Conservation (phyloP, 1,140 invertebrate species). For the Sipha flava region DNA sequence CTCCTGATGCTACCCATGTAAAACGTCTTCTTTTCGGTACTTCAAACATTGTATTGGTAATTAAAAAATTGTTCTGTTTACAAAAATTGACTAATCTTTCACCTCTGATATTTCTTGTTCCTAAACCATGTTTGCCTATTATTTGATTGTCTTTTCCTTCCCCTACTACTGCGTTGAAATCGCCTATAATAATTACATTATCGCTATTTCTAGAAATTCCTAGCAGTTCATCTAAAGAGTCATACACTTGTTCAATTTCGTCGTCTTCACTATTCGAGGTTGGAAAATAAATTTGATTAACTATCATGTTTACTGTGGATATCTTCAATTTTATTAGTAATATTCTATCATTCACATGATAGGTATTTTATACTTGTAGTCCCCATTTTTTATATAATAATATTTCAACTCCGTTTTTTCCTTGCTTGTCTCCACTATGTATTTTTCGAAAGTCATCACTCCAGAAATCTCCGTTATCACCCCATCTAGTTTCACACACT, state of each 20-base stretch:
- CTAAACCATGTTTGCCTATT: background rate
- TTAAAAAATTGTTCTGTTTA: too few species aligned
- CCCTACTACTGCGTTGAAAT: slow-evolving; percentile 38
- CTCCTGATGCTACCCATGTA: too few species aligned
- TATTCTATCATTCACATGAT: background rate
- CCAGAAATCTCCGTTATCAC: too few species aligned
- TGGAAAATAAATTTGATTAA: background rate
- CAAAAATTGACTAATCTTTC: slow-evolving; percentile 6
- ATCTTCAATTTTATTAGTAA: background rate
- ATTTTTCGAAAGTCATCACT: too few species aligned
- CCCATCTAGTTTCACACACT: too few species aligned
- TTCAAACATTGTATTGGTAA: too few species aligned
- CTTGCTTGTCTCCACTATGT: too few species aligned
- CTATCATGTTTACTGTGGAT: background rate
- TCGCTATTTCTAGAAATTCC: background rate
- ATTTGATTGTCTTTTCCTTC: slow-evolving; percentile 21
- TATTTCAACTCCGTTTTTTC: too few species aligned
- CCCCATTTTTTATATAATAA: too few species aligned
- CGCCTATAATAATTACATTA: slow-evolving; percentile 30
- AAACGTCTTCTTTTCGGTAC: too few species aligned
- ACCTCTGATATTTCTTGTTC: slow-evolving; percentile 2
- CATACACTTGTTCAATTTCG: background rate
- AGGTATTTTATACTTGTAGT: background rate
- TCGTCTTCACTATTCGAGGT: background rate
- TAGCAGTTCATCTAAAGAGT: background rate